Conservation (phyloP, 2,888 invertebrate genomes). For the Drosophila parthenogenetica region DNA sequence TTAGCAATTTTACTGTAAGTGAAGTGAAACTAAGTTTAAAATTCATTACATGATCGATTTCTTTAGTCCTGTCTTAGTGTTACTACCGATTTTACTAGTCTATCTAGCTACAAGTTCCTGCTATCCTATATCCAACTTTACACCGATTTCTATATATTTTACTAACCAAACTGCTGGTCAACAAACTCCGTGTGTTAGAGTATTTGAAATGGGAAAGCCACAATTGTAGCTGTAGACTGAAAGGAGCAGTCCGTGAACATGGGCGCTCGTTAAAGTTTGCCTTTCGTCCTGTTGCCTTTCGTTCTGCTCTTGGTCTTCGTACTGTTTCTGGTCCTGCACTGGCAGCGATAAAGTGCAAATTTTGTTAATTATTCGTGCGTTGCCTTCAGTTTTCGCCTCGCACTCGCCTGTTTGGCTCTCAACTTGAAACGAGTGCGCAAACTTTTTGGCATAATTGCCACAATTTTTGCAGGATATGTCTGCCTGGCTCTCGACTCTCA, state of each 20-base stretch:
- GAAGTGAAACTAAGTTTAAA: not conserved
- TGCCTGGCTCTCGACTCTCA: conserved; percentile 23
- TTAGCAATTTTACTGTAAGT: not conserved
- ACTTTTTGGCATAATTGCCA: conserved; percentile 76
- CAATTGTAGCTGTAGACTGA: conserved; percentile 34
- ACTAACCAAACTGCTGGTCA: too few relatives aligned
- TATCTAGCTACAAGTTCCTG: too few relatives aligned
- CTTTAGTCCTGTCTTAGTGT: too few relatives aligned
- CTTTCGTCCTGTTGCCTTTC: conserved; percentile 35
- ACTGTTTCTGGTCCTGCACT: conserved; percentile 55
- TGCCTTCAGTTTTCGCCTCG: conserved; percentile 48
- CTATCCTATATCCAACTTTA: too few relatives aligned
- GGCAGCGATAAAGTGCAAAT: conserved; percentile 82
- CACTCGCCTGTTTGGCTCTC: conserved; percentile 16
- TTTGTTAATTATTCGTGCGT: conserved; percentile 81
- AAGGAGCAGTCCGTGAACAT: conserved; percentile 43
- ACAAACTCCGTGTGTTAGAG: not conserved
- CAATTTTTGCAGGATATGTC: conserved; percentile 69
- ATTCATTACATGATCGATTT: too few relatives aligned
- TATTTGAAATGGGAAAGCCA: conserved; percentile 1
- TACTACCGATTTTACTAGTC: too few relatives aligned
- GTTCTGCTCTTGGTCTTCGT: conserved; percentile 14
- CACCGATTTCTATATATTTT: too few relatives aligned
- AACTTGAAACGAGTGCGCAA: conserved; percentile 60
- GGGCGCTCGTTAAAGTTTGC: conserved; percentile 63